Evolutionary conservation across 2,113 vertebrate genomes (phyloP).

Genomic region (Mormoops blainvillei): DNA sequence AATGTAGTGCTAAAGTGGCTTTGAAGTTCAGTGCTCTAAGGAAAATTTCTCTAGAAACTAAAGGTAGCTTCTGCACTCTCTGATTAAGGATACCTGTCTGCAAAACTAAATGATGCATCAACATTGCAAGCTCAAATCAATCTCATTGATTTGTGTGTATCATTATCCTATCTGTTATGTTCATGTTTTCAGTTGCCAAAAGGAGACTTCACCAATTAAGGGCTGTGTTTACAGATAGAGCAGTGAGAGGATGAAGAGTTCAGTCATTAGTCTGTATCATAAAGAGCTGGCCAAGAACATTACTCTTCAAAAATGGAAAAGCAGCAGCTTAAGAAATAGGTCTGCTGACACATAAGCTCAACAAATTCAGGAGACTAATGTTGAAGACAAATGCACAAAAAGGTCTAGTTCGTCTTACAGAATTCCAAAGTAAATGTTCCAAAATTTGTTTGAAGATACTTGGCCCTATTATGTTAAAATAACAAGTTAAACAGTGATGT

Average conservation of each 20-base stretch:
- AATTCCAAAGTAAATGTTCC: conserved; percentile 5
- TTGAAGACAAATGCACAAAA: background rate
- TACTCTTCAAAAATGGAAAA: conserved; percentile 57
- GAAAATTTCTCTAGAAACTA: conserved; percentile 11
- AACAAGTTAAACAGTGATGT: background rate
- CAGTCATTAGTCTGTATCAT: conserved; percentile 8
- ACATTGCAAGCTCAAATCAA: background rate
- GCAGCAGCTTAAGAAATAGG: background rate
- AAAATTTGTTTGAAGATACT: background rate
- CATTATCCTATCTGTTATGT: background rate
- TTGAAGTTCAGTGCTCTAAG: conserved; percentile 11
- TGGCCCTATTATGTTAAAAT: background rate
- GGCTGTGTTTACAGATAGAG: background rate
- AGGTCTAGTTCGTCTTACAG: background rate
- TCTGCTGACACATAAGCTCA: background rate
- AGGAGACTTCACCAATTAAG: conserved; percentile 4
- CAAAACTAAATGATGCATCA: conserved; percentile 44
- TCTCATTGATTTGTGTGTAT: conserved; percentile 49
- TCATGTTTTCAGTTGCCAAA: conserved; percentile 55
- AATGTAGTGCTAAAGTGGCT: conserved; percentile 27
- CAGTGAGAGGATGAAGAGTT: background rate
- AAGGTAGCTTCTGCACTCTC: background rate
- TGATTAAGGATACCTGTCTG: conserved; percentile 37
- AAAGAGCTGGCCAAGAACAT: background rate
- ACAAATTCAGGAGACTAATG: background rate